Evolutionary conservation across 2,797 vertebrate species (phyloP), one percentile per base, ranked within the genome.

Genomic region (Chaetodon trifasciatus): DNA sequence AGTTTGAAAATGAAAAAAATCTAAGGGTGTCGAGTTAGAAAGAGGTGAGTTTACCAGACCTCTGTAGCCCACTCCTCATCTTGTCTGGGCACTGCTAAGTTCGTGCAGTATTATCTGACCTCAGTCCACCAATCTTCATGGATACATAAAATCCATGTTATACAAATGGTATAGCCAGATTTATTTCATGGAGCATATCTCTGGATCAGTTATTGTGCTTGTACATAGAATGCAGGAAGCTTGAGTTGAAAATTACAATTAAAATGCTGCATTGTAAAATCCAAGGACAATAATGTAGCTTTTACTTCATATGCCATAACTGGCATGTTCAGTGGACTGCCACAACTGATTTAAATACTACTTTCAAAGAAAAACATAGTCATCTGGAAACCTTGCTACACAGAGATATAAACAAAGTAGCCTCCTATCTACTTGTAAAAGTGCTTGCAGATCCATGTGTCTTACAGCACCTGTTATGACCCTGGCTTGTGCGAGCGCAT

Each of bases 381-480:
- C 37, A 15, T 55, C 8, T 66, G 12, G 21, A 58, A 62, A 39
- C 6, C 10, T 44, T 49, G 39, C 17, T 35, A 12, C 0, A 0
- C 2, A 55, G 1, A 58, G 11, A 69, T 60, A 11, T 42, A 21
- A 17, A 61, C 21, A 56, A 64, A 61, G 42, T 47, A 39, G 40
- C 32, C 46, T 68, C 50, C 16, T 5, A 9, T 70, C 50, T 57
- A 16, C 49, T 64, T 56, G 5, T 24, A 55, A 68, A 82, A 49
- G 63, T 61, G n/a, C 58, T 73, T 76, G 64, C 58, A 75, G 28
- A 75, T 40, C 37, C 53, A 32, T 57, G 17, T 67, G 46, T 76
- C 57, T 67, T 62, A 81, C 53, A 81, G 49, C 71, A 61, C 72
- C 61, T 74, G 35, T 76, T 65, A 24, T 57, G 81, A 78, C 61